Base-by-base conservation (phyloP, 2,797 vertebrate genomes). In the Natrix natrix region DNA sequence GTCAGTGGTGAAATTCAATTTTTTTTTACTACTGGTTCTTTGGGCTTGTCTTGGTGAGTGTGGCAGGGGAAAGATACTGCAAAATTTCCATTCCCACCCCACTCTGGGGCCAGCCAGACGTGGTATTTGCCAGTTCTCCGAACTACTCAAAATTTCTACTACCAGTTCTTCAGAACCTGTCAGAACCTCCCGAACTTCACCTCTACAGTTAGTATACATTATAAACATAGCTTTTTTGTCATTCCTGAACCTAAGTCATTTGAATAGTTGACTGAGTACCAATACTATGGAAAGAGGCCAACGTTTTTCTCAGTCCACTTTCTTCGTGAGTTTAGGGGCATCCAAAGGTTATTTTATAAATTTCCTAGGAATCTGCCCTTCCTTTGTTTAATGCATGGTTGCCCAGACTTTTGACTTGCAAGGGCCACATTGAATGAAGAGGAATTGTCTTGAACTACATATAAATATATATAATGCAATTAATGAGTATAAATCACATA, bases 301-400 rank as follows among this genome's bases (percentile, higher is more conserved):
- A 83, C 48, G 17, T 43, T 48, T 83, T 37, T 83, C 74, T 48
- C 37, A 48, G 20, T 83, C 16, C 32, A 1, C 32, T 78, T 43
- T 37, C 78, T 48, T 83, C 10, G 11, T 48, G 37, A 83, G 20
- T 48, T 83, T 48, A 12, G 37, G 24, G 37, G 43, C 37, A 48
- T 48, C 74, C 74, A 48, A 12, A 48, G 22, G 20, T 83, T 48
- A 48, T 83, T 83, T 83, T n/a, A 54, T 32, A 57, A 22, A 43
- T 1, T 10, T 90, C 43, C 0, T 91, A 0, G 69, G 89, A 88
- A 17, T 90, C 90, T 54, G 63, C 12, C 95, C 48, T 83, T 52
- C 11, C 10, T 83, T 92, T 78, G 48, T 94, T 93, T 66, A 48
- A 93, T 2, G 37, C 92, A 94, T 94, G 2, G n/a, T 8, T 37